Evolutionary conservation across 1,140 invertebrate genomes (phyloP).

Genomic region (Theocolax elegans): DNA sequence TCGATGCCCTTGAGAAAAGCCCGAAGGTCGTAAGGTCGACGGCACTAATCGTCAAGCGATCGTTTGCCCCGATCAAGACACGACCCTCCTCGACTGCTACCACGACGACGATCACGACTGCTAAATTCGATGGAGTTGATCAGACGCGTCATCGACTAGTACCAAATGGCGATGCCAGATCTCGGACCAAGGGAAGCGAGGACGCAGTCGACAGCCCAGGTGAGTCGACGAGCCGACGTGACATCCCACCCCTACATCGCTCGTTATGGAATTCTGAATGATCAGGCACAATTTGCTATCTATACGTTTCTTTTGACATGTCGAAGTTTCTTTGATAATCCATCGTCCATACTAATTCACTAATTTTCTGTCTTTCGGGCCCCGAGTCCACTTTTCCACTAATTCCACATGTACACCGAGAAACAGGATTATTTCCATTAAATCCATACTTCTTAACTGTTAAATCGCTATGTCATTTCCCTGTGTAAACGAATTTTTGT

Average conservation of each 20-base stretch:
- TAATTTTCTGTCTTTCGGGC: no score
- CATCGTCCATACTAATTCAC: no score
- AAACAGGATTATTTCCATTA: no score
- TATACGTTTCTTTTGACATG: no score
- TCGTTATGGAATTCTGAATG: neutral
- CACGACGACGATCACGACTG: neutral
- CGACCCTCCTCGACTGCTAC: conserved; percentile 25
- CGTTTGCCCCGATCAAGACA: conserved; percentile 51
- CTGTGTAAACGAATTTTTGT: no score
- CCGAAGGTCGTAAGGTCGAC: conserved; percentile 63
- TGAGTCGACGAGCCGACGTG: conserved; percentile 39
- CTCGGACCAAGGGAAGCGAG: neutral
- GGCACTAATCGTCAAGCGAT: conserved; percentile 64
- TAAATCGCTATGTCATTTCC: no score
- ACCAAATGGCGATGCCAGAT: conserved; percentile 4
- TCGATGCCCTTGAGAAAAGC: conserved; percentile 61
- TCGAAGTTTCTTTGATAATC: no score
- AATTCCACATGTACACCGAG: no score
- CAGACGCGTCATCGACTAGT: neutral
- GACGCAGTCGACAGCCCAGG: conserved; percentile 33
- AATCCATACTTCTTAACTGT: no score
- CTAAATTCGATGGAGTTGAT: neutral
- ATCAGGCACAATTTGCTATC: no score
- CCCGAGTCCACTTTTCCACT: no score
- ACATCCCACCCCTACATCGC: conserved; percentile 8